These are phyloP conservation scores for Mallotus villosus DNA, from an alignment of 2,797 vertebrate species.

Conservation along the genomic window DNA sequence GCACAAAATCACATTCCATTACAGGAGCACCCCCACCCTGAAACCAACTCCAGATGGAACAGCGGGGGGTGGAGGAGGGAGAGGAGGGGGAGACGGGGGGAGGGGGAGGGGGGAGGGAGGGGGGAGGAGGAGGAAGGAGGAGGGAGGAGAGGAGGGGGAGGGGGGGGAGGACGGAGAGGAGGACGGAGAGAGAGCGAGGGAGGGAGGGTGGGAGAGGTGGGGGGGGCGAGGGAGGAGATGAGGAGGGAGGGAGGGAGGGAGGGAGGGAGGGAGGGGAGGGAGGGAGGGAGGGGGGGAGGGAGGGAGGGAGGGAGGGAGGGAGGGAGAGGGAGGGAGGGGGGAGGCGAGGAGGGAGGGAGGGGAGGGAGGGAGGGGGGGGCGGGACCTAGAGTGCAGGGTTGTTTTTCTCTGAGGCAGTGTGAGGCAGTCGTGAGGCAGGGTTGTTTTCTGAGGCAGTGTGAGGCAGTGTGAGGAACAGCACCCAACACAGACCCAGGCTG, in stretches of 20 bases:
- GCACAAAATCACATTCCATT: slow-evolving; percentile 22
- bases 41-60: slow-evolving; percentile 74
- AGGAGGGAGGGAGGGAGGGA: background rate
- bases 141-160: background rate
- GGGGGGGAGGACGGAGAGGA: slow-evolving; percentile 15
- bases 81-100: background rate
- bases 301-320: background rate
- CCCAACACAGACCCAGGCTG: slow-evolving; percentile 36
- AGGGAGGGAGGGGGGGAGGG: background rate
- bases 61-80: background rate
- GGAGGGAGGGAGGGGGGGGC: too few relatives aligned
- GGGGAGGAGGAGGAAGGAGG: slow-evolving; percentile 15
- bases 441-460: too few relatives aligned
- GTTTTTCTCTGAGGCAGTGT: too few relatives aligned
- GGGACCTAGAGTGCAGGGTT: slow-evolving; percentile 11
- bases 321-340: background rate
- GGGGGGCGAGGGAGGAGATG: slow-evolving; percentile 12
- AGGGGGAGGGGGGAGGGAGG: slow-evolving; percentile 6
- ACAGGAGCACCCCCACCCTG: slow-evolving; percentile 23
- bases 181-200: slow-evolving; percentile 7
- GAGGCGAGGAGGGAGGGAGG: slow-evolving; percentile 35
- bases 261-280: slow-evolving; percentile 13
- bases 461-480: background rate
- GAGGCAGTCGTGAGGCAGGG: too few relatives aligned
- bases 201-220: too few relatives aligned